Percentiles rank a stretch among this genome's conserved stretches.
phyloP scores from a whole-genome alignment of 92 coral and sea anemone genomes.

The Plumapathes pennacea region DNA sequence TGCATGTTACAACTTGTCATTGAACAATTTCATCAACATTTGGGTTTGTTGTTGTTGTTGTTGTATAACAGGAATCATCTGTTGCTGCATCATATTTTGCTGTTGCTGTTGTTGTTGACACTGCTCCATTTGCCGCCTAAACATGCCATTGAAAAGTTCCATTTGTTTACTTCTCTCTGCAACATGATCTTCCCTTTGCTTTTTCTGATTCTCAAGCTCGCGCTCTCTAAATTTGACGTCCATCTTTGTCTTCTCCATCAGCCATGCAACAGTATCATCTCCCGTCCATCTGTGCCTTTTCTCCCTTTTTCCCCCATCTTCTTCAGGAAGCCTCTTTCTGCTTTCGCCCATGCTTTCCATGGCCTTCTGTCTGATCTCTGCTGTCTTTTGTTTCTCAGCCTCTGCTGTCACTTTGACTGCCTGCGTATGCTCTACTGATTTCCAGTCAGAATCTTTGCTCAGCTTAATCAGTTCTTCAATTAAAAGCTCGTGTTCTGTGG shows the following conservation, averaged over 20 bases:
- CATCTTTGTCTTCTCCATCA: constrained; percentile 6
- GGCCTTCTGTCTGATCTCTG: constrained; percentile 12
- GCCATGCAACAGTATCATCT: constrained; percentile 11
- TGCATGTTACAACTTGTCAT: too few species aligned
- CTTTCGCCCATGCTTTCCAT: constrained; percentile 17
- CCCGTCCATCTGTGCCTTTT: constrained; percentile 6
- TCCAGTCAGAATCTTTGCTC: constrained; percentile 8
- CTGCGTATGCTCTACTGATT: constrained; percentile 1
- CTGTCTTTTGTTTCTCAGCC: constrained; percentile 4
- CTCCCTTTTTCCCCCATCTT: constrained; percentile 1
- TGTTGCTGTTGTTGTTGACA: too few species aligned
- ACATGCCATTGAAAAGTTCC: too few species aligned
- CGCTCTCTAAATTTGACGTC: constrained; percentile 1
- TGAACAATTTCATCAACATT: too few species aligned
- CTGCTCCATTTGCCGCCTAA: too few species aligned
- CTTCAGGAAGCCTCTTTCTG: constrained; percentile 6
- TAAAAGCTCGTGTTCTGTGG: constrained; percentile 6
- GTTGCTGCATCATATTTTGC: too few species aligned
- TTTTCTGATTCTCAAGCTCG: not conserved
- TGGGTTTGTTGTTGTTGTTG: too few species aligned
- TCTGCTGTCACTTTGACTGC: constrained; percentile 1
- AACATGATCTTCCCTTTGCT: constrained; percentile 1
- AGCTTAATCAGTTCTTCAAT: constrained; percentile 10
- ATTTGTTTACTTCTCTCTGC: too few species aligned
- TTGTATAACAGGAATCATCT: too few species aligned